Conservation (phyloP, 2,888 invertebrate species). For the Parapristionchus giblindavisi region DNA sequence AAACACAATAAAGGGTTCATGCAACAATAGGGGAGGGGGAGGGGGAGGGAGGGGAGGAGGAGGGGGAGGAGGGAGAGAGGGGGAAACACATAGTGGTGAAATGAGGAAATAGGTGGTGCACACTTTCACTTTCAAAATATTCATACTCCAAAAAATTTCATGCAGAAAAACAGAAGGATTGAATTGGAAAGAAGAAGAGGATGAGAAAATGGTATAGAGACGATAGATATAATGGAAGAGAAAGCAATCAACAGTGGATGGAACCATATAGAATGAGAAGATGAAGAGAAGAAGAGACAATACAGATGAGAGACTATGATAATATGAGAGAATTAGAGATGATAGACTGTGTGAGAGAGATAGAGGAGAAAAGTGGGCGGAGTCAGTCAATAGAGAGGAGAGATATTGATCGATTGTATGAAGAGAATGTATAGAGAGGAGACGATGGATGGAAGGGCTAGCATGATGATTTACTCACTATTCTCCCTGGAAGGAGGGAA, state of each 20-base stretch:
- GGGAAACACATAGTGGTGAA: neutral
- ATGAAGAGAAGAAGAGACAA: neutral
- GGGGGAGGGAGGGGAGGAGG: neutral
- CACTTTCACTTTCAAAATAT: constrained; percentile 25
- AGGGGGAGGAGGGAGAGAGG: neutral
- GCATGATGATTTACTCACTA: no score
- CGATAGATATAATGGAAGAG: neutral
- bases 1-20: neutral
- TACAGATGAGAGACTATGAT: neutral
- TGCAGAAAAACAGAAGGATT: neutral
- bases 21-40: neutral
- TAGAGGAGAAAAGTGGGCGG: neutral
- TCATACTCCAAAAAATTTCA: no score
- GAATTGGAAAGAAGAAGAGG: neutral
- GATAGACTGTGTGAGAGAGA: neutral
- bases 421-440: no score
- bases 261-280: neutral
- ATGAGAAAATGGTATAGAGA: constrained; percentile 1
- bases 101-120: neutral
- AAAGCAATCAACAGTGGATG: constrained; percentile 24
- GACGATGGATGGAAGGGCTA: no score
- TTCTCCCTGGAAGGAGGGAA: no score
- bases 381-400: no score
- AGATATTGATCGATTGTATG: no score
- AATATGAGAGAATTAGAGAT: neutral